Evolutionary conservation across 2,797 vertebrate species (phyloP).

Genomic region (Siniperca undulata): DNA sequence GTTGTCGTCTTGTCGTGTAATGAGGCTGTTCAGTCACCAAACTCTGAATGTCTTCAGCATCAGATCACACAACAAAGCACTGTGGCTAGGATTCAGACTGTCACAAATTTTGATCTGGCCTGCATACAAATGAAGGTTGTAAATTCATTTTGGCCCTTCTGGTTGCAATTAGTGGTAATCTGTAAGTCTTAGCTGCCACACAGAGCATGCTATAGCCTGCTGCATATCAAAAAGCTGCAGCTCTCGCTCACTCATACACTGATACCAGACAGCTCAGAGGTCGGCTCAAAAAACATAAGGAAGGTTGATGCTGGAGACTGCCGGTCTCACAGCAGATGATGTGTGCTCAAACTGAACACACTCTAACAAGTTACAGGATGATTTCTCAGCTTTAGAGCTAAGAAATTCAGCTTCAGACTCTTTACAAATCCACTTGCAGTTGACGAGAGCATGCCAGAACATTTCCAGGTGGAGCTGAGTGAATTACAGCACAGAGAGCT

Average conservation of each 20-base stretch:
- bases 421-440: conserved; percentile 16
- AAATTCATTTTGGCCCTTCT: conserved; percentile 48
- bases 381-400: background rate
- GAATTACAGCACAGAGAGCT: background rate
- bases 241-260: background rate
- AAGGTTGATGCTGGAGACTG: conserved; percentile 30
- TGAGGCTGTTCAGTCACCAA: conserved; percentile 12
- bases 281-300: conserved; percentile 10
- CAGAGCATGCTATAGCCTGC: conserved; percentile 2
- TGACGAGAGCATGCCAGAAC: background rate
- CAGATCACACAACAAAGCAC: conserved; percentile 15
- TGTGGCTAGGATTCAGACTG: conserved; percentile 14
- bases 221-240: conserved; percentile 44
- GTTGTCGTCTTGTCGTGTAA: background rate
- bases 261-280: conserved; percentile 8
- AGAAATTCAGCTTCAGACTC: conserved; percentile 15
- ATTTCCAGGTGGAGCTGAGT: conserved; percentile 16
- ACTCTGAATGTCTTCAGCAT: conserved; percentile 8
- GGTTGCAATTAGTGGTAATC: conserved; percentile 52
- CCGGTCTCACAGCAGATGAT: background rate
- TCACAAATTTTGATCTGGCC: conserved; percentile 24
- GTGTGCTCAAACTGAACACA: background rate
- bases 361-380: background rate
- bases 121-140: conserved; percentile 29
- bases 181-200: conserved; percentile 43